phyloP scores from a whole-genome alignment of 2,797 vertebrate genomes.

The Falco naumanni region DNA sequence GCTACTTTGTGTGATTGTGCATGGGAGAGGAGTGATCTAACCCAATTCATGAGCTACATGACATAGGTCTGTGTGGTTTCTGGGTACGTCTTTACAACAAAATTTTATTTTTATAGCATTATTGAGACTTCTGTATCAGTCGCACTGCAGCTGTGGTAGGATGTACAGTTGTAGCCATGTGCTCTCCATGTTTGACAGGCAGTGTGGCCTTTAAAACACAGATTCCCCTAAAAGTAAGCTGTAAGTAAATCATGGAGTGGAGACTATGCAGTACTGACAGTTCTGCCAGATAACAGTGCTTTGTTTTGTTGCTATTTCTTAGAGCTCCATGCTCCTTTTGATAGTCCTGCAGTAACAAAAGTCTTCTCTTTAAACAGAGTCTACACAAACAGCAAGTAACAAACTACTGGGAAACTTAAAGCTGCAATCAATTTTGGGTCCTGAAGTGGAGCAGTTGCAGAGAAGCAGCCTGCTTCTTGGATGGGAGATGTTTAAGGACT shows the following conservation, averaged over 20 bases:
- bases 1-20: background rate
- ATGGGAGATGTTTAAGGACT: conserved; percentile 32
- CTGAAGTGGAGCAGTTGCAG: conserved; percentile 43
- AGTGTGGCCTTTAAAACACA: background rate
- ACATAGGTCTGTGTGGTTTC: background rate
- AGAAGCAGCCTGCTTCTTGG: background rate
- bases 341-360: background rate
- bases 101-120: background rate
- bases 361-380: conserved; percentile 55
- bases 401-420: conserved; percentile 50
- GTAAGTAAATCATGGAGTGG: background rate
- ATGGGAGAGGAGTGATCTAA: background rate
- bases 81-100: background rate
- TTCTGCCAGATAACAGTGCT: background rate
- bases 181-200: background rate
- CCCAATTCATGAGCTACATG: background rate
- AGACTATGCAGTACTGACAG: background rate
- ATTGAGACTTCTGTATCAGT: background rate
- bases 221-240: background rate
- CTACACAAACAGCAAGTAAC: conserved; percentile 8
- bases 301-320: background rate
- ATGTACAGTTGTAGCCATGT: background rate
- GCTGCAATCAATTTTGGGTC: conserved; percentile 29
- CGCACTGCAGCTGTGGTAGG: background rate
- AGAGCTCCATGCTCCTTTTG: background rate